Percentiles rank a stretch among this genome's conserved stretches.
phyloP scores from a whole-genome alignment of 2,888 invertebrate genomes.

The Mythimna albipuncta region DNA sequence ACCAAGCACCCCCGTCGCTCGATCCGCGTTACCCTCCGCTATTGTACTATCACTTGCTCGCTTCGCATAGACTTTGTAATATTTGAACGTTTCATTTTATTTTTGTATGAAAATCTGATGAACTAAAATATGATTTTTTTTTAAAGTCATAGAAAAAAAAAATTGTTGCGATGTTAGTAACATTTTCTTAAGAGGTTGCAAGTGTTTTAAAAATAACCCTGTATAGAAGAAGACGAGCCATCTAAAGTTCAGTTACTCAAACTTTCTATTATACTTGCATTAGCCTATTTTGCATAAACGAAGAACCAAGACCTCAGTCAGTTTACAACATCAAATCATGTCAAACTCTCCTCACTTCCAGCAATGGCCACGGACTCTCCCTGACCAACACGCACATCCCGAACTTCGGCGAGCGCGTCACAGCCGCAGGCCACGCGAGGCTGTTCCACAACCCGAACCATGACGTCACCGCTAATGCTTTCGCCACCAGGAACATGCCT shows the following conservation, averaged over 20 bases:
- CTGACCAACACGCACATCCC: constrained; percentile 70
- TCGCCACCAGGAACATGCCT: constrained; percentile 74
- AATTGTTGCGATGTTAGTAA: no score
- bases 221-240: background rate
- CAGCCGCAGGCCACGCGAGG: constrained; percentile 71
- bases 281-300: background rate
- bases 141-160: no score
- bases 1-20: no score
- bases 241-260: background rate
- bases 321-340: background rate
- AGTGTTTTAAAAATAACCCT: no score
- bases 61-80: no score
- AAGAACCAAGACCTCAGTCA: background rate
- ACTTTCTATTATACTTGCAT: background rate
- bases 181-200: no score
- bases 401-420: constrained; percentile 69
- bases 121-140: no score
- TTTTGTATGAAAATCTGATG: no score
- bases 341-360: constrained; percentile 49
- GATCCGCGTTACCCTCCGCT: no score
- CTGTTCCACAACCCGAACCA: constrained; percentile 71
- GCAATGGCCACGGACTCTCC: constrained; percentile 74
- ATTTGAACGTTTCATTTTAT: no score
- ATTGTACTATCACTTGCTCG: no score
- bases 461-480: constrained; percentile 76